Evolutionary conservation across 2,888 invertebrate genomes (phyloP), one percentile per base, ranked within the genome.

Genomic region (Philhelius pedissequus): DNA sequence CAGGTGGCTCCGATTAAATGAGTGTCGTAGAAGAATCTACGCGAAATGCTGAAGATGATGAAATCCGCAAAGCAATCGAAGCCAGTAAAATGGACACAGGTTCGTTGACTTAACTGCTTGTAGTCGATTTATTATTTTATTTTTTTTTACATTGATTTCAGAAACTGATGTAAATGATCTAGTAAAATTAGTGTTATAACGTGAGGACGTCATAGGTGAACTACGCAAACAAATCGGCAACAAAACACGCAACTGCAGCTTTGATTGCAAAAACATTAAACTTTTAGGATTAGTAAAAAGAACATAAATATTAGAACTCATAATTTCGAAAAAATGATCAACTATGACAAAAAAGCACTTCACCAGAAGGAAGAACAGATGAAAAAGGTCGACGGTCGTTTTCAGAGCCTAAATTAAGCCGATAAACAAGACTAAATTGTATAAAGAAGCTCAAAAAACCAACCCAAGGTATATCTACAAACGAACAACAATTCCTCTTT

Each of bases 211-310:
- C 22, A 93, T 98, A 81, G 93, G 94, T 4, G 98, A 97, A 91
- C 91, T 98, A 77, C 93, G 96, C 71, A 93, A 94, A 81, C 96
- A 96, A 89, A 94, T 95, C 88, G 98, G 98, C 3, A 96, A 98
- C 91, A 96, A 96, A 89, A 95, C 95, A 6, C 95, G 97, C 97
- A 0, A 95, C 95, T 0, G 96, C 96, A 8, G 95, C 97, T 3
- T 93, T 98, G 5, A 95, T 97, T 90, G 97, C 97, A 0, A 97
- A 97, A 91, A 96, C 96, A 3, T 93, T 97, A 64, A 96, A 95
- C 90, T 96, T 96, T 92, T 96, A 92, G 94, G 22, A 35, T 3
- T 8, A 58, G 56, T 54, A 8, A 15, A n/a, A 8, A 54, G n/a
- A n/a, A n/a, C 45, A 25, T 48, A n/a, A 40, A 50, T 40, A 74